Evolutionary conservation across 1,140 invertebrate genomes (phyloP), one percentile per base, ranked within the genome.

Genomic region (Thrips palmi): DNA sequence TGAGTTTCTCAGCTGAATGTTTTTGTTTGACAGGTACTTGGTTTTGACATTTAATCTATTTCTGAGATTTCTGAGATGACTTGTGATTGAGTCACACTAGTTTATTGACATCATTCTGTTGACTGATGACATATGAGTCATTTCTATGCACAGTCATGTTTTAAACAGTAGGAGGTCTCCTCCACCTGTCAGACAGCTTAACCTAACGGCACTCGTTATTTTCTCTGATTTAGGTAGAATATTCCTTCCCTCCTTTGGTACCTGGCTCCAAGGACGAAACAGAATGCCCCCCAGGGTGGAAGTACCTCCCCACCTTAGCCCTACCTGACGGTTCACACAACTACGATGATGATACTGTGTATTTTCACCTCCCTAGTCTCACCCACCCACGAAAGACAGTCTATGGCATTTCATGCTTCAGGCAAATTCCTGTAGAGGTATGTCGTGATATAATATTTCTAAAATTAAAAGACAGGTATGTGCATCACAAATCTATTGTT

Each of bases 291-390:
- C 57, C 77, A 22, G 76, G 77, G 39, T 98, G 94, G 94, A 83
- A 87, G 50, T 87, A 97, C 59, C 64, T 98, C 21, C 89, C 94
- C 31, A 91, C 91, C 0, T 55, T 97, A 17, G 91, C 91, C 1
- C 61, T 97, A 42, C 93, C 93, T 17, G 94, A 98, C 71, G 93
- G 93, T 33, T 92, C 92, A 18, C 94, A 98, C 53, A 97, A 98
- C 64, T 96, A 78, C 59, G 70, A 83, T 40, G 77, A 91, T 56
- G 93, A 98, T 55, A 92, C 89, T 1, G 84, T 96, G 37, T 97
- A 83, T 62, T 98, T 98, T 59, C 86, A 93, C 60, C 62, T 98
- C 38, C 92, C 92, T 21, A 85, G 86, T 49, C 60, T 88, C 17
- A 75, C 68, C 12, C 72, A 88, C 52, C 74, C 79, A 15, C 72